Evolutionary conservation across 2,888 invertebrate species (phyloP).

Genomic region (Hypselothyrea guttata): DNA sequence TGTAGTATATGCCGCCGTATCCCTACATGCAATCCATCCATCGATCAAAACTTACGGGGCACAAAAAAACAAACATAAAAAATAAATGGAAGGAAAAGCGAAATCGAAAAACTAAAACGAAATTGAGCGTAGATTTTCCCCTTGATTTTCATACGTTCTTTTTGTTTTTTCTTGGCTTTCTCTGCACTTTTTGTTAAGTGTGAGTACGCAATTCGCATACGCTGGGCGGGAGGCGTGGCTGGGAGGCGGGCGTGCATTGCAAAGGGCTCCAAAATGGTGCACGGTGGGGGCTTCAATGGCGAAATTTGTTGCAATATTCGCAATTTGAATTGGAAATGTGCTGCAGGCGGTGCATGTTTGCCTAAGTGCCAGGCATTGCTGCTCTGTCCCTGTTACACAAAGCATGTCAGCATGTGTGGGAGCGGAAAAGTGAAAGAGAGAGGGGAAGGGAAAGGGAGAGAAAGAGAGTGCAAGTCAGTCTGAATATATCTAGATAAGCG

Average conservation of each 20-base stretch:
- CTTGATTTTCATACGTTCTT: conserved; percentile 36
- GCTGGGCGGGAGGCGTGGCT: conserved; percentile 3
- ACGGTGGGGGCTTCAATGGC: conserved; percentile 15
- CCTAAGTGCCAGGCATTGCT: conserved; percentile 48
- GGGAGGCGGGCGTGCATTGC: background rate
- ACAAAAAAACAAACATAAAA: conserved; percentile 22
- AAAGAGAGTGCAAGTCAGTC: conserved; percentile 19
- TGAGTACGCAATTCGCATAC: background rate
- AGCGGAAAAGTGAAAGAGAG: background rate
- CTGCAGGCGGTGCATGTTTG: conserved; percentile 65
- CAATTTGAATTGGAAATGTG: conserved; percentile 68
- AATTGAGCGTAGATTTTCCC: conserved; percentile 55
- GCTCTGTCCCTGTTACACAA: conserved; percentile 10
- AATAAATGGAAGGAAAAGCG: background rate
- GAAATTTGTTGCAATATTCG: conserved; percentile 68
- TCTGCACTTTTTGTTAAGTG: background rate
- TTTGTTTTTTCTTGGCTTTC: conserved; percentile 10
- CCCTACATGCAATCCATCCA: conserved; percentile 12
- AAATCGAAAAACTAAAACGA: conserved; percentile 33
- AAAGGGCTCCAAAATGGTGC: background rate
- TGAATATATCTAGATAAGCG: conserved; percentile 62
- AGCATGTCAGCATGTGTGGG: conserved; percentile 26
- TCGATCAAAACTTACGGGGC: conserved; percentile 49
- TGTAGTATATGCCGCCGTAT: background rate
- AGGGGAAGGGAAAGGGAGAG: conserved; percentile 3